Base-by-base conservation (phyloP, 2,797 vertebrate genomes). In the Poecile montanus region DNA sequence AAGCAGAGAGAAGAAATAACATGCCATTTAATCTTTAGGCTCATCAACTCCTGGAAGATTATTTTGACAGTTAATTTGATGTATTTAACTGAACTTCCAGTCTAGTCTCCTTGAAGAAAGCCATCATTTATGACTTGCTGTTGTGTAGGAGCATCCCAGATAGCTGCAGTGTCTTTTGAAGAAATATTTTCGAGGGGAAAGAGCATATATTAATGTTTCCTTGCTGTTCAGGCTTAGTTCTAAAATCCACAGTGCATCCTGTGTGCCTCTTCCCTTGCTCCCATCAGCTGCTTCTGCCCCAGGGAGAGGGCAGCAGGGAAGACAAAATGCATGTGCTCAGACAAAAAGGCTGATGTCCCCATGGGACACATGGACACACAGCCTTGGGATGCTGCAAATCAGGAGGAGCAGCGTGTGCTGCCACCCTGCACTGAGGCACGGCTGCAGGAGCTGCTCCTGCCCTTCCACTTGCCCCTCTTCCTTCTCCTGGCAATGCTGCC, bases 51-150 rank as follows among this genome's bases (percentile, higher is more conserved):
- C 91, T 95, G 88, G 32, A 94, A 93, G 96, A 96, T 96, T 96
- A 96, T 96, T 96, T 84, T 96, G 96, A 97, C 96, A 97, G 96
- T 89, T 97, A 97, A 97, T 97, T 95, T 96, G 89, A 96, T 94
- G 85, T 88, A 94, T 97, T 96, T 96, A 96, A 93, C 89, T 21
- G 71, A 96, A 96, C 87, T 96, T 94, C 84, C 81, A 93, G 84
- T 85, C 91, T 90, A 68, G 13, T 47, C 74, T 67, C 83, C 88
- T 93, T 75, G 68, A 93, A 96, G 84, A 85, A 95, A 96, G 62
- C 50, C 91, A 90, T 97, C 92, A 80, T 91, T 91, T 93, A 82
- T 72, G 81, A 88, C 68, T 84, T 88, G 77, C 78, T 80, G 67
- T 80, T 94, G 40, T 62, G 66, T 62, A 92, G 66, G 80, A 94